A percentile compares a stretch with the other conserved stretches of the same genome.
Conservation (phyloP, 2,113 vertebrate species). For the Tichodroma muraria region DNA sequence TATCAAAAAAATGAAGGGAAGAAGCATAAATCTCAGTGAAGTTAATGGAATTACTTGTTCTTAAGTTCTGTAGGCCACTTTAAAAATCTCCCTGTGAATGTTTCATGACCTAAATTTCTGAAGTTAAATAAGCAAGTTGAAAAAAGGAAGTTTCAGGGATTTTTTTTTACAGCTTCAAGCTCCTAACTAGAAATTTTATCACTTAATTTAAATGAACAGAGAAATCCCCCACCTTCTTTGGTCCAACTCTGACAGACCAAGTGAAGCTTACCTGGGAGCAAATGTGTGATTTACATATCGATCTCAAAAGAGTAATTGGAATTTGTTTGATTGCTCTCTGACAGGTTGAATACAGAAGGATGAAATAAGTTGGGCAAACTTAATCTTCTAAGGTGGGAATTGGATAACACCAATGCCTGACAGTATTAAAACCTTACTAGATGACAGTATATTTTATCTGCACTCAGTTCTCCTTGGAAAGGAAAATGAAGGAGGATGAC, state of each 20-base stretch:
- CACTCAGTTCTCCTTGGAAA: background rate
- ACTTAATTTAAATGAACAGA: background rate
- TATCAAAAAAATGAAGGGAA: rapidly evolving
- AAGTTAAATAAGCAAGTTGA: background rate
- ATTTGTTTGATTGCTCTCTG: background rate
- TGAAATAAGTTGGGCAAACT: background rate
- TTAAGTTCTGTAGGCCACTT: background rate
- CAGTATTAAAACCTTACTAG: background rate
- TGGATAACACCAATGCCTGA: background rate
- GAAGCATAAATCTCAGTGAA: background rate
- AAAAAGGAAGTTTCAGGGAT: background rate
- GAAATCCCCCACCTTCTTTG: background rate
- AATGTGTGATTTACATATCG: background rate
- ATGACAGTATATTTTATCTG: background rate
- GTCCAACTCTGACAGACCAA: background rate
- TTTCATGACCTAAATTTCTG: background rate
- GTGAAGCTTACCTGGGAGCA: background rate
- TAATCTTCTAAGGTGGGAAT: background rate
- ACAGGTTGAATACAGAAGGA: background rate
- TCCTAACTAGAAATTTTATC: background rate
- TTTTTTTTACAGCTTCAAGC: background rate
- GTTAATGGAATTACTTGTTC: background rate
- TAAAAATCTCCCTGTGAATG: background rate
- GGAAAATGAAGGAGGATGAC: background rate
- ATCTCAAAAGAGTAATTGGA: background rate